Percentiles rank a stretch among this genome's conserved stretches.
Evolutionary conservation across 2,888 invertebrate species (phyloP).

Genomic region (Lumbricus terrestris): DNA sequence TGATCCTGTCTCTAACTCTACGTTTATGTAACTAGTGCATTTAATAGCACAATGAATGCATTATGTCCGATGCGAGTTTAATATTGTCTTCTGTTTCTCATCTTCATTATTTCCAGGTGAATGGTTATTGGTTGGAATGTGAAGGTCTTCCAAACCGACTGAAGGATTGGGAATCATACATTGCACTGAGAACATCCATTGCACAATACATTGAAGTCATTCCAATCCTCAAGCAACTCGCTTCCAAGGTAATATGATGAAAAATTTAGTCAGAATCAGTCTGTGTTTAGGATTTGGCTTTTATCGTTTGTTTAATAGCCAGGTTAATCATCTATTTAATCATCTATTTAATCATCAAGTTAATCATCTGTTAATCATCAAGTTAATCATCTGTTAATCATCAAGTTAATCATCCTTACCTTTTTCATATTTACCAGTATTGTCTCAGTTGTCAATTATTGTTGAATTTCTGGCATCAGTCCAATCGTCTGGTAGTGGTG

Average conservation of each 20-base stretch:
- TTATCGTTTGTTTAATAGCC: no score
- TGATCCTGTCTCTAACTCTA: no score
- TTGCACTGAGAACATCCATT: conserved; percentile 54
- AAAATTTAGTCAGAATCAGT: no score
- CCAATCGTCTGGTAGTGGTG: background rate
- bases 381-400: no score
- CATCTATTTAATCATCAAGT: no score
- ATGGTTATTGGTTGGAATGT: conserved; percentile 59
- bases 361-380: background rate
- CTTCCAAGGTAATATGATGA: conserved; percentile 52
- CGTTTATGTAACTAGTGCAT: no score
- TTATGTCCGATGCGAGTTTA: background rate
- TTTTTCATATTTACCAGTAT: no score
- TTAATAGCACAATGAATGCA: no score
- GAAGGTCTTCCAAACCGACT: conserved; percentile 59
- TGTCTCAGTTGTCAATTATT: background rate
- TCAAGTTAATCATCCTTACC: no score
- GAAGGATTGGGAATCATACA: conserved; percentile 59
- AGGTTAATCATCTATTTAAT: no score
- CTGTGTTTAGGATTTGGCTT: background rate
- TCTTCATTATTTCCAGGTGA: conserved; percentile 45
- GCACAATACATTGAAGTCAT: conserved; percentile 57
- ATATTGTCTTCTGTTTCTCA: background rate
- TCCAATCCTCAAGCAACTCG: conserved; percentile 55
- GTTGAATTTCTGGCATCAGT: background rate